Conservation (phyloP, 1,140 invertebrate species). For the Leucophenga varia region DNA sequence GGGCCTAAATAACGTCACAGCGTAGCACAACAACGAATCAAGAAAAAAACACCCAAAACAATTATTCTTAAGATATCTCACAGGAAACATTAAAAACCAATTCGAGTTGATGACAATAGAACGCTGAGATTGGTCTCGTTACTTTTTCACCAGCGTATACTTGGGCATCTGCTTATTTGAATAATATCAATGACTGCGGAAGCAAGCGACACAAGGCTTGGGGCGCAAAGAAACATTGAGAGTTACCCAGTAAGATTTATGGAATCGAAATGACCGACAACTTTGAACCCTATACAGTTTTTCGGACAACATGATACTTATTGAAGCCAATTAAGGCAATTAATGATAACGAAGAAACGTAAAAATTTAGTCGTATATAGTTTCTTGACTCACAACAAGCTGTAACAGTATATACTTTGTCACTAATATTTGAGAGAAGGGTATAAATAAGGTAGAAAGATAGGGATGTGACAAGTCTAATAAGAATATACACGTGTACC, state of each 20-base stretch:
- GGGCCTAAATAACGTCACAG: conserved; percentile 19
- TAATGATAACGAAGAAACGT: too few species aligned
- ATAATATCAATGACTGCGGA: conserved; percentile 4
- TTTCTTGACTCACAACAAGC: too few species aligned
- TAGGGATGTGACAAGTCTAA: not conserved
- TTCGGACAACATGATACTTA: too few species aligned
- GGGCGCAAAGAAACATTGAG: conserved; percentile 21
- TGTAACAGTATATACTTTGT: too few species aligned
- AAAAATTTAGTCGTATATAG: too few species aligned
- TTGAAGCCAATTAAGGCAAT: not conserved
- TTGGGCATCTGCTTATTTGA: too few species aligned
- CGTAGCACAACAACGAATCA: conserved; percentile 25
- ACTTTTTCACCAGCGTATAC: too few species aligned
- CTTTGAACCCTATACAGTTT: too few species aligned
- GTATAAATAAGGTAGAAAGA: conserved; percentile 2
- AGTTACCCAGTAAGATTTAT: not conserved
- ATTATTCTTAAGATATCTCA: conserved; percentile 57
- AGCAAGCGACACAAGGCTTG: conserved; percentile 36
- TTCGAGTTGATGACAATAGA: conserved; percentile 56
- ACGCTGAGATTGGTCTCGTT: too few species aligned
- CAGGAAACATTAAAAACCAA: conserved; percentile 57
- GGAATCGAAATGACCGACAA: too few species aligned
- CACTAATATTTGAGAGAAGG: conserved; percentile 6
- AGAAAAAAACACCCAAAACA: conserved; percentile 55
- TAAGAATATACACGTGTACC: not conserved